Percentiles rank a stretch among this genome's conserved stretches.
These are phyloP conservation scores for Synergus laeviventris DNA, from an alignment of 2,888 invertebrate species.

Conservation along the genomic window DNA sequence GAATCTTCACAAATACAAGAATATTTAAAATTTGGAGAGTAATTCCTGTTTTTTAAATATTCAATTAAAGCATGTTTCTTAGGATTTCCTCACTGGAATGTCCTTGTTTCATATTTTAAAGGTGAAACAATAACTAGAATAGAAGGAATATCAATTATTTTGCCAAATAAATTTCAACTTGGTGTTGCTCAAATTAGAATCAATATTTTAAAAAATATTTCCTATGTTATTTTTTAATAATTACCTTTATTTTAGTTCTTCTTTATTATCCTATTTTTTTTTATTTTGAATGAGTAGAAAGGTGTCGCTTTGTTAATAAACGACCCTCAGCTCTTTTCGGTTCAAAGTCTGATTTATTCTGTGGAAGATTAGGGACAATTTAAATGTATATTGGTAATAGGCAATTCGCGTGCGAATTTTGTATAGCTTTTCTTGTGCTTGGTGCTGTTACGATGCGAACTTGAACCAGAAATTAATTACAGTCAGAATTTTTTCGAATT, in stretches of 20 bases:
- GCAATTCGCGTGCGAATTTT: not conserved
- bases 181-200: not conserved
- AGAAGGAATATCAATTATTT: not conserved
- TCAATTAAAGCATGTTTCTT: no score
- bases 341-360: not conserved
- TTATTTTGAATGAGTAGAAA: not conserved
- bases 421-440: not conserved
- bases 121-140: not conserved
- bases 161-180: not conserved
- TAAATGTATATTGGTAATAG: no score
- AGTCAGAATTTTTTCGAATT: not conserved
- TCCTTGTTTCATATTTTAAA: no score
- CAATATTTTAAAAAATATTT: not conserved
- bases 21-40: not conserved
- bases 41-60: not conserved
- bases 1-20: not conserved
- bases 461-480: not conserved
- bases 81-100: no score
- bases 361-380: not conserved
- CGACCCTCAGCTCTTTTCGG: not conserved
- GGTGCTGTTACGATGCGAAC: not conserved
- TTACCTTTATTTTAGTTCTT: not conserved
- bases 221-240: not conserved
- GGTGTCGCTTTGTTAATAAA: not conserved
- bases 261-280: not conserved